Base-by-base conservation (phyloP, 1,140 invertebrate genomes). In the Idris sp. region DNA sequence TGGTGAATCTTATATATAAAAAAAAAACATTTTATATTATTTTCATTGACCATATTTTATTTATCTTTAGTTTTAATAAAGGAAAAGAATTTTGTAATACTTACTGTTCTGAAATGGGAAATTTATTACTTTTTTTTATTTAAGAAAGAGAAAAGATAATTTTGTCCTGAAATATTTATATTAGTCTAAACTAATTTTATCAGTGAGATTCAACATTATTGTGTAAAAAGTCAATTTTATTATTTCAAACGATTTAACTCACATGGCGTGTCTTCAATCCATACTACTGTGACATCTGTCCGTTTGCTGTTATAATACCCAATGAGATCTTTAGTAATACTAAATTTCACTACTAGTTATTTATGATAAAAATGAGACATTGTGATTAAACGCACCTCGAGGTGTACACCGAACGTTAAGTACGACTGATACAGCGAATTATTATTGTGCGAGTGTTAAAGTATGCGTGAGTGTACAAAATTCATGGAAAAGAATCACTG, bases 291-390 rank as follows among this genome's bases (percentile, higher is more conserved):
- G 73, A 74, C 62, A 36, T 77, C 65, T 71, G 74, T 68, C 59
- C 41, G 49, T 78, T 79, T 51, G 59, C 68, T 54, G 65, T 78
- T 65, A 76, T 62, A 59, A 51, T 81, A 77, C 69, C 76, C 48
- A 64, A 80, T 76, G 75, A 80, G 67, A 83, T 79, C 75, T 80
- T 79, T 77, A 79, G 78, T 79, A 80, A 81, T 64, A 54, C 75
- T 80, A 77, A 82, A 81, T 77, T 83, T 80, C 76, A 82, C 76
- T 86, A 81, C 80, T 84, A 86, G 80, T 81, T 80, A 84, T 83
- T 83, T 86, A 86, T 84, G 82, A 80, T 62, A 67, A 77, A 79
- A n/a, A n/a, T n/a, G n/a, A 81, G 61, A 67, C 38, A 81, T 82
- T 85, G 83, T 87, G 84, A 85, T 85, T 84, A 84, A 76, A 71